These are phyloP conservation scores for Brachionichthys hirsutus DNA, from an alignment of 2,113 vertebrate genomes.

Conservation along the genomic window DNA sequence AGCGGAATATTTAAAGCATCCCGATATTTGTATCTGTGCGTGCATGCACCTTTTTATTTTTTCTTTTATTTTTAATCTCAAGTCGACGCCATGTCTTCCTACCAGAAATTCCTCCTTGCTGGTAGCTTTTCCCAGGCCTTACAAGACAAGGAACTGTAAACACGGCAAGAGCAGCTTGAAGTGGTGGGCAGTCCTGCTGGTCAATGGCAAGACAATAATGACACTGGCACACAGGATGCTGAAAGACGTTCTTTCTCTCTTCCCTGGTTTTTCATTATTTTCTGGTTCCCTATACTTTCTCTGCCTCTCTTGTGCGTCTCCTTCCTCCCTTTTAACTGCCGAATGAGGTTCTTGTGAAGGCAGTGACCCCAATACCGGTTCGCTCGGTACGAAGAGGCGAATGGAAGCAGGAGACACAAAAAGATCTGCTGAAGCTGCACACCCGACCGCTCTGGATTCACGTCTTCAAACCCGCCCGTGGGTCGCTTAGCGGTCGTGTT, in stretches of 20 bases:
- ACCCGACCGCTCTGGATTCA: constrained; percentile 20
- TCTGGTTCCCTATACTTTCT: constrained; percentile 17
- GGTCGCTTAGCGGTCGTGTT: constrained; percentile 2
- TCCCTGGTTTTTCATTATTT: constrained; percentile 47
- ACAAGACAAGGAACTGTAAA: constrained; percentile 49
- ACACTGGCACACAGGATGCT: constrained; percentile 53
- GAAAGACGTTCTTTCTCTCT: constrained; percentile 41
- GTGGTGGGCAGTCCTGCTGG: constrained; percentile 56
- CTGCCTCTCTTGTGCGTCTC: constrained; percentile 3
- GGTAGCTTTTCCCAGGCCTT: constrained; percentile 62
- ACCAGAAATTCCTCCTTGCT: constrained; percentile 19
- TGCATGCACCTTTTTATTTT: too few relatives aligned
- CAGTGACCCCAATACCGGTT: constrained; percentile 61
- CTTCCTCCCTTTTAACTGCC: constrained; percentile 28
- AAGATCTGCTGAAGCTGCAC: constrained; percentile 32
- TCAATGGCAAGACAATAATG: constrained; percentile 58
- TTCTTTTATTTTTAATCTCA: neutral
- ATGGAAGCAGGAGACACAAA: constrained; percentile 45
- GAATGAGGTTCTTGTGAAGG: constrained; percentile 55
- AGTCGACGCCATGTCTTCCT: constrained; percentile 13
- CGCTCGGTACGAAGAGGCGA: constrained; percentile 36
- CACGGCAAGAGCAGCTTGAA: constrained; percentile 50
- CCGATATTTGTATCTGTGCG: too few relatives aligned
- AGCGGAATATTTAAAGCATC: too few relatives aligned
- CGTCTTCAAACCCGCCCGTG: constrained; percentile 29